These are phyloP conservation scores for Polyodon spathula DNA, from an alignment of 2,113 vertebrate genomes.

Conservation along the genomic window DNA sequence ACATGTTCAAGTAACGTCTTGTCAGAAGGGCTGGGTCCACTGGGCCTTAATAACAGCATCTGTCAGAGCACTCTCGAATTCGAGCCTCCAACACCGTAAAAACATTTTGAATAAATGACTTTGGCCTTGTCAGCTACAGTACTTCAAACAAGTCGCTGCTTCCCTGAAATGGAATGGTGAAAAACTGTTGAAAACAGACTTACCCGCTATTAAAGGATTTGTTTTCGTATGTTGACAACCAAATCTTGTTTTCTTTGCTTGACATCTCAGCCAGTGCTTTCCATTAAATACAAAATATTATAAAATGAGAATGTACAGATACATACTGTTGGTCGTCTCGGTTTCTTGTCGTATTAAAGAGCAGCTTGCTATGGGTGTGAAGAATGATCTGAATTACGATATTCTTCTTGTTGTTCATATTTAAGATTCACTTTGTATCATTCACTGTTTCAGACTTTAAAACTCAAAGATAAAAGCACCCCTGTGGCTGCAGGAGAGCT, in stretches of 20 bases:
- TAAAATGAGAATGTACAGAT: too few relatives aligned
- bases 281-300: background rate
- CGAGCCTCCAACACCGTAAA: conserved; percentile 28
- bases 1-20: conserved; percentile 52
- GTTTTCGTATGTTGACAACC: background rate
- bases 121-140: too few relatives aligned
- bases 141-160: conserved; percentile 22
- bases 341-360: too few relatives aligned
- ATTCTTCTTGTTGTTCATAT: too few relatives aligned
- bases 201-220: background rate
- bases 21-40: conserved; percentile 48
- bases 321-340: too few relatives aligned
- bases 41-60: conserved; percentile 45
- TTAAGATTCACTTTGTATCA: too few relatives aligned
- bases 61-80: conserved; percentile 44
- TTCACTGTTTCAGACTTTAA: too few relatives aligned
- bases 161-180: background rate
- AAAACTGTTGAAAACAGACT: background rate
- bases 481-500: too few relatives aligned
- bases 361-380: too few relatives aligned
- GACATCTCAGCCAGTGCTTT: background rate
- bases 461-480: too few relatives aligned
- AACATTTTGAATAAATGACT: conserved; percentile 43
- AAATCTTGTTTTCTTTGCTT: conserved; percentile 1
- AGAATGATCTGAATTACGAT: too few relatives aligned